Conservation (phyloP, 2,888 invertebrate species). For the Drosophila diplacantha region DNA sequence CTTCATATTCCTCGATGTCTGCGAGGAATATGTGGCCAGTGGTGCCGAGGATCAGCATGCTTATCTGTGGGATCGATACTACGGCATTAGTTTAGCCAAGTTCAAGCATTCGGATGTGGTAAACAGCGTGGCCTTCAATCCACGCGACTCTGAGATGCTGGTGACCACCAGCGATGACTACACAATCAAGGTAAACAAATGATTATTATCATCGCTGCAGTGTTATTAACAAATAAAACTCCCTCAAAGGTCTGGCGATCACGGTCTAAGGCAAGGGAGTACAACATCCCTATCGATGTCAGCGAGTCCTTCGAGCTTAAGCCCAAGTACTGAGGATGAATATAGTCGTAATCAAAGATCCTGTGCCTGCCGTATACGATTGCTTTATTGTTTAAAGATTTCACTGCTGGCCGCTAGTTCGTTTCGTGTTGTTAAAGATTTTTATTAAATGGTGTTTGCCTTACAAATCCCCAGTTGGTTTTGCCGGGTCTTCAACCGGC, state of each 20-base stretch:
- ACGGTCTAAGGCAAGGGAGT: constrained; percentile 61
- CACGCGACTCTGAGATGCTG: constrained; percentile 87
- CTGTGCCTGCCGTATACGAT: constrained; percentile 25
- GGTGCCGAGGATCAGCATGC: constrained; percentile 91
- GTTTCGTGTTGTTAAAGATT: constrained; percentile 45
- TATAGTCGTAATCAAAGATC: neutral
- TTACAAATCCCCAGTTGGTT: constrained; percentile 16
- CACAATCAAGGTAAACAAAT: constrained; percentile 81
- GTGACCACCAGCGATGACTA: constrained; percentile 90
- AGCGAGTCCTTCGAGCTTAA: constrained; percentile 71
- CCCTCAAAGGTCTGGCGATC: constrained; percentile 73
- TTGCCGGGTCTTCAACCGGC: constrained; percentile 2
- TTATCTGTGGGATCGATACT: constrained; percentile 91
- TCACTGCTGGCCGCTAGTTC: constrained; percentile 12
- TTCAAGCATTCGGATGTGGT: constrained; percentile 89
- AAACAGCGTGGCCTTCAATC: constrained; percentile 91
- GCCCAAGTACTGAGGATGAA: constrained; percentile 42
- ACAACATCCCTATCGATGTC: constrained; percentile 60
- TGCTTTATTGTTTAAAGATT: constrained; percentile 4
- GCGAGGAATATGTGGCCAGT: constrained; percentile 89
- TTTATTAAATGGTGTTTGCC: constrained; percentile 34
- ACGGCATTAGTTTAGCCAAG: constrained; percentile 86
- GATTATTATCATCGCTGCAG: neutral
- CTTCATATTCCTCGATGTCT: constrained; percentile 90
- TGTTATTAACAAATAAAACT: neutral